Base-by-base conservation (phyloP, 2,888 invertebrate species). In the Hydriomena furcata region DNA sequence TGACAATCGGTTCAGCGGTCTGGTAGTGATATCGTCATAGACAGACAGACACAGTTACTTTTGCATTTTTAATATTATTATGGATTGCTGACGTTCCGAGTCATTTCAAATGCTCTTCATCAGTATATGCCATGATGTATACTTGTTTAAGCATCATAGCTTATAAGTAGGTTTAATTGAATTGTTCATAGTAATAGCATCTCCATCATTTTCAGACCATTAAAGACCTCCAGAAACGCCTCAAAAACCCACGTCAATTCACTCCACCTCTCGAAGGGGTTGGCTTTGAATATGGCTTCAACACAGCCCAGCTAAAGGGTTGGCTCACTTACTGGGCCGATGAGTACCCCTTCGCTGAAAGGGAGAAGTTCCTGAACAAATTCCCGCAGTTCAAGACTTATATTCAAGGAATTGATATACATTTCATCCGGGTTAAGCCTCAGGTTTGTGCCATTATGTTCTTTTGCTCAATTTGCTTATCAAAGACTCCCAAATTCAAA, bases 251-350 rank as follows among this genome's bases (percentile, higher is more conserved):
- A 8, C 73, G 82, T 1, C 47, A 61, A 1, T 65, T 79, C 21
- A 73, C 91, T 0, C 88, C 91, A 2, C 93, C 95, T 0, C 76
- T 95, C 12, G 94, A 95, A 79, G 93, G 92, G 8, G 85, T 91
- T 0, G 92, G 89, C 1, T 97, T 97, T 76, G 92, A 94, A 60
- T 98, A 97, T 70, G 98, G 98, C 1, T 94, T 97, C 74, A 95
- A 96, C 72, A 85, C 93, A 0, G 89, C 92, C 0, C 92, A 93
- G 43, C 74, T 97, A 24, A 81, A 92, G 34, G 84, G 88, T 38
- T 90, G 97, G 61, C 71, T 95, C 1, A 85, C 93, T 11, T 95
- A 96, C 79, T 98, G 98, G 98, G 91, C 89, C 3, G 92, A 93
- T n/a, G 88, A 92, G 27, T 97, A 95, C 73, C 91, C 95, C 55